Base-by-base conservation (phyloP, 2,888 invertebrate genomes). In the Therioaphis trifolii region DNA sequence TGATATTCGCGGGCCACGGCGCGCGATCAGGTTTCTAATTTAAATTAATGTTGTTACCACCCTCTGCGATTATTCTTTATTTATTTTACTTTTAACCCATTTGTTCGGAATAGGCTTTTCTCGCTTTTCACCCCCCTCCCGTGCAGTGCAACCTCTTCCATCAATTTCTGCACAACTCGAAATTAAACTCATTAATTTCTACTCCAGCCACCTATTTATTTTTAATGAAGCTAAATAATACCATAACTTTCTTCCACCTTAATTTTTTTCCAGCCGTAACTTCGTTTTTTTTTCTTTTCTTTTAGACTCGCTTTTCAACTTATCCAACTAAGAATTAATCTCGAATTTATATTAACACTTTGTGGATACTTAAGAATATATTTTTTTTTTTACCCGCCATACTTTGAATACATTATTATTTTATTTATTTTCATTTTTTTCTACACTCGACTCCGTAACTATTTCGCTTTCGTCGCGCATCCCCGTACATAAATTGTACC, bases 41-140 rank as follows among this genome's bases (percentile, higher is more conserved):
- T 52, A 77, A 77, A 77, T 77, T 77, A 77, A 77, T 77, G 66
- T 68, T 52, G 49, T 40, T 77, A 68, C 66, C 52, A 35, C 18
- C 49, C 77, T 18, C 35, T 11, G 24, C 24, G 52, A 77, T 77
- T 68, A 77, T 52, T 77, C 52, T 77, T 77, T 77, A 66, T 77
- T 77, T 77, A 52, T 66, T 77, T 77, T 40, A 68, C 77, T 77
- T 4, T 40, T 68, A 52, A 77, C 66, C 66, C 24, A 68, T 77
- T 77, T 77, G 18, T 77, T 52, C 24, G 35, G 18, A 77, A 66
- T 68, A 52, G 18, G 4, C 35, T 18, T 77, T 5, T 35, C 18
- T 24, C 11, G 14, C 15, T 24, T 24, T 52, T 24, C 12, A 15
- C 40, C 18, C 15, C 21, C 35, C 12, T 63, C 12, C 21, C 9